A percentile compares a stretch with the other conserved stretches of the same genome.
phyloP scores from a whole-genome alignment of 2,888 invertebrate species.

The Seladonia tumulorum region DNA sequence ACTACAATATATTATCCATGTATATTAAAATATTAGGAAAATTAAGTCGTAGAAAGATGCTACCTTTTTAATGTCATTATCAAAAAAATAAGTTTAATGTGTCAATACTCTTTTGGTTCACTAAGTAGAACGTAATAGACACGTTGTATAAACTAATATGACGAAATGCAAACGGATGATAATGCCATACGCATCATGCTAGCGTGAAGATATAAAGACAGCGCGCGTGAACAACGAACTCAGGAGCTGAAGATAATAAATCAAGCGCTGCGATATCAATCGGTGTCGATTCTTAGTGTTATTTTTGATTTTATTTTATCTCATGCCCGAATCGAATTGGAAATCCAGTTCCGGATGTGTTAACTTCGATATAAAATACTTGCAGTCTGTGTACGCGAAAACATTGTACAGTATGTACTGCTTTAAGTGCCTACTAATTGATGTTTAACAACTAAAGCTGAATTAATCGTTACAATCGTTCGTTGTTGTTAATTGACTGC shows the following conservation, averaged over 20 bases:
- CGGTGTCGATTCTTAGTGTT: background rate
- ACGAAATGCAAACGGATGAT: background rate
- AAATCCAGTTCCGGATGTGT: background rate
- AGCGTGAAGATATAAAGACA: background rate
- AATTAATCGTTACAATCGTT: background rate
- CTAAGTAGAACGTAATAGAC: background rate
- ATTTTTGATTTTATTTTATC: background rate
- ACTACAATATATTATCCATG: background rate
- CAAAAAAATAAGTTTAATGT: too few species aligned
- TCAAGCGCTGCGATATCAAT: background rate
- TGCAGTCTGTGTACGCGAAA: background rate
- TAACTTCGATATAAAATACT: background rate
- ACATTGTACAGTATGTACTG: background rate
- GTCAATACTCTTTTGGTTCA: background rate
- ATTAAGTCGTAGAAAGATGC: background rate
- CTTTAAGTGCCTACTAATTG: background rate
- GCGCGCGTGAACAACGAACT: background rate
- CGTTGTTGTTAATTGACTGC: background rate
- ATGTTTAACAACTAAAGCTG: background rate
- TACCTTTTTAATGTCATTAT: background rate
- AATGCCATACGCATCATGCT: background rate
- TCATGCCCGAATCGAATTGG: background rate
- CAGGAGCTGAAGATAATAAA: background rate
- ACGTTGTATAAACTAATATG: background rate
- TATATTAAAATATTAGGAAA: background rate